Conservation (phyloP, 2,797 vertebrate genomes). For the Hyperoplus lanceolatus region DNA sequence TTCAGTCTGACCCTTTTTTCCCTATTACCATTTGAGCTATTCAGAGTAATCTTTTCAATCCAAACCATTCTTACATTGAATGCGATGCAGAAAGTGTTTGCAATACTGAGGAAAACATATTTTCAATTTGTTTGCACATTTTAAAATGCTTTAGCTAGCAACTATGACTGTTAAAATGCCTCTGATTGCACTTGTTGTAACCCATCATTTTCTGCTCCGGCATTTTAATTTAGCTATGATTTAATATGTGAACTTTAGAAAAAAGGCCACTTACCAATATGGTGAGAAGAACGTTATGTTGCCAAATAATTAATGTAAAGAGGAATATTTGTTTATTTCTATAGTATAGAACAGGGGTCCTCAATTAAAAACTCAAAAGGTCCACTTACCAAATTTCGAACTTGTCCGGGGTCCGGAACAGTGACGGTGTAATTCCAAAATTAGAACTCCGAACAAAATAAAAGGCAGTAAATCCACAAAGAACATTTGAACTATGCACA, state of each 20-base stretch:
- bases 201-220: background rate
- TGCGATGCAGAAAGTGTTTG: background rate
- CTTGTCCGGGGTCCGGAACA: no score
- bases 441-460: no score
- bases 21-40: background rate
- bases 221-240: constrained; percentile 5
- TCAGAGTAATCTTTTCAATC: background rate
- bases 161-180: background rate
- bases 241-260: background rate
- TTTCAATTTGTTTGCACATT: constrained; percentile 8
- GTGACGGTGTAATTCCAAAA: no score
- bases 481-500: no score
- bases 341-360: background rate
- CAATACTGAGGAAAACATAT: background rate
- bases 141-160: background rate
- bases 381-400: no score
- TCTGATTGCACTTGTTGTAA: constrained; percentile 10
- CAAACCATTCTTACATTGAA: constrained; percentile 14
- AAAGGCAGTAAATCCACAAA: no score
- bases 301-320: background rate
- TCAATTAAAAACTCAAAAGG: no score
- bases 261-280: background rate
- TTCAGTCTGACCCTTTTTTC: constrained; percentile 2
- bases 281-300: no score
- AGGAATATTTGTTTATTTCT: background rate